Conservation (phyloP, 2,113 vertebrate species). For the Aix galericulata region DNA sequence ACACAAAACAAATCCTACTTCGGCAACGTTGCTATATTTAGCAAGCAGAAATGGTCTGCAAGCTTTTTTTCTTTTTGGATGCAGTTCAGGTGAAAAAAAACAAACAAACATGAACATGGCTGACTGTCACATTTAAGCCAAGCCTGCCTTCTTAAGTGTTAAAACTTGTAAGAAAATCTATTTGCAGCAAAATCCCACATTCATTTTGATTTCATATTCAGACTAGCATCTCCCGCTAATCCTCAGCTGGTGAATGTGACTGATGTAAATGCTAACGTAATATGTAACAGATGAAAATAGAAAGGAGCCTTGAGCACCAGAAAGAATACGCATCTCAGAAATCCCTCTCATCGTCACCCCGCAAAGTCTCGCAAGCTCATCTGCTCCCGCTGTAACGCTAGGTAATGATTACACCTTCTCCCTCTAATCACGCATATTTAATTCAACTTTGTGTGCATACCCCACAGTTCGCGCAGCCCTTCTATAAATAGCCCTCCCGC, state of each 20-base stretch:
- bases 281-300: slow-evolving; percentile 40
- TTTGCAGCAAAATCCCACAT: slow-evolving; percentile 29
- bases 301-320: slow-evolving; percentile 43
- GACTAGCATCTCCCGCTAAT: slow-evolving; percentile 46
- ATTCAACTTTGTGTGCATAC: slow-evolving; percentile 65
- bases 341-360: slow-evolving; percentile 35
- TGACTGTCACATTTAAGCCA: slow-evolving; percentile 69
- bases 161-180: slow-evolving; percentile 33
- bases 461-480: slow-evolving; percentile 58
- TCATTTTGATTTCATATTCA: slow-evolving; percentile 50
- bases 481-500: slow-evolving; percentile 62
- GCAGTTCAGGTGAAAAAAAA: slow-evolving; percentile 69
- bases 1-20: slow-evolving; percentile 70
- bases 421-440: slow-evolving; percentile 53
- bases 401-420: slow-evolving; percentile 20
- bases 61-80: slow-evolving; percentile 50
- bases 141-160: slow-evolving; percentile 39
- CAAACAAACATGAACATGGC: slow-evolving; percentile 66
- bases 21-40: slow-evolving; percentile 71
- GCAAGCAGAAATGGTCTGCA: slow-evolving; percentile 59
- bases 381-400: not conserved
- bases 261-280: slow-evolving; percentile 58
- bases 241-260: slow-evolving; percentile 34
- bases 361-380: slow-evolving; percentile 14
- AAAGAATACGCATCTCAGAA: slow-evolving; percentile 22